Base-by-base conservation (phyloP, 2,113 vertebrate genomes). In the Symphodus melops region DNA sequence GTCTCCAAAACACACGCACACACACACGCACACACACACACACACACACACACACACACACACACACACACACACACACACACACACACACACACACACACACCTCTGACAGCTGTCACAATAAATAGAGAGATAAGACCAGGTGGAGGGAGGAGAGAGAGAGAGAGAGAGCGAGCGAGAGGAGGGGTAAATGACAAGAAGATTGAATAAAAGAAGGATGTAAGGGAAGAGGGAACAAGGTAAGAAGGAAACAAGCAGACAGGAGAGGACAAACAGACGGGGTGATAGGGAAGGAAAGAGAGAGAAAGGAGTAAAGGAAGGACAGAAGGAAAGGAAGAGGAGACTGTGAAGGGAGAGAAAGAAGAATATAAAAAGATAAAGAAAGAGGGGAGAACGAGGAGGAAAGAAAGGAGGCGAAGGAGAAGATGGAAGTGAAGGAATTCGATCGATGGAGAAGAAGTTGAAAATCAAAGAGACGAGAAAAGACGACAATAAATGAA, bases 101-200 rank as follows among this genome's bases (percentile, higher is more conserved):
- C 70, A 80, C 65, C 48, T 75, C 68, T 85, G 86, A 85, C 85
- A 83, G 72, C 84, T 88, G 88, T 89, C 87, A 87, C 84, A 85
- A 88, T 85, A 85, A 89, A 91, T 84, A 88, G 72, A 88, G 70
- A 83, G 86, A 89, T 84, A 87, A 84, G 72, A 78, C 79, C 86
- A 91, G 84, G 84, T 86, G 84, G 79, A 67, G 55, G 72, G 42
- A 39, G 61, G 60, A n/a, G 49, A 41, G 61, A 42, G 60, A 19
- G 53, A 19, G 25, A 19, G 58, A 54, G 25, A 33, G 28, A 33
- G 28, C n/a, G 28, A 33, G 4, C 4, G 21, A 58, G 37, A 23
- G 54, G 75, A 69, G 64, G 66, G 56, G 64, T 64, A 66, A 81
- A 86, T 74, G 75, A 84, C 83, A 82, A 74, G 64, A 77, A 75